These are phyloP conservation scores for Carabus problematicus DNA, from an alignment of 2,888 invertebrate genomes.

Conservation along the genomic window DNA sequence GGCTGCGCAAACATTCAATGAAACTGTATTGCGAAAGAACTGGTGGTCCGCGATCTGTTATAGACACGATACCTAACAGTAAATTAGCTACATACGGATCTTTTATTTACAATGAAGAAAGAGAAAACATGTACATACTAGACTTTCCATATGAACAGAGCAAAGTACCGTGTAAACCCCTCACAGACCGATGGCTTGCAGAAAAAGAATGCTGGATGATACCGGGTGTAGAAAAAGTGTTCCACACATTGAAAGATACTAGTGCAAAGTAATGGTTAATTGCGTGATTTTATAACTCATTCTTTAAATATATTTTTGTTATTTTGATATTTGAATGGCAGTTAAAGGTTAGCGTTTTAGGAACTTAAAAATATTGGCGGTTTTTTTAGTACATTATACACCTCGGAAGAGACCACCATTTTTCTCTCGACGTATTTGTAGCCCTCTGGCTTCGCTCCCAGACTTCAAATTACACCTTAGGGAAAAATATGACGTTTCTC, in stretches of 20 bases:
- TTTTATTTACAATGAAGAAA: slow-evolving; percentile 61
- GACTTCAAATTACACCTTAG: no score
- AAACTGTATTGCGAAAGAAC: slow-evolving; percentile 51
- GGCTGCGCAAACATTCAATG: slow-evolving; percentile 50
- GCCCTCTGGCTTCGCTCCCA: no score
- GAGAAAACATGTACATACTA: slow-evolving; percentile 58
- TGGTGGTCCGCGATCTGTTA: slow-evolving; percentile 61
- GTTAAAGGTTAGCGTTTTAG: no score
- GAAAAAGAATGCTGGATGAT: slow-evolving; percentile 17
- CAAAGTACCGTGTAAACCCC: not conserved
- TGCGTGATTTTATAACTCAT: not conserved
- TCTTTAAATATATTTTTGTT: not conserved
- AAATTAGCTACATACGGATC: slow-evolving; percentile 64
- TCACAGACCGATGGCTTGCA: not conserved
- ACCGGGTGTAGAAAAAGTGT: slow-evolving; percentile 30
- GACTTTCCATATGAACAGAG: slow-evolving; percentile 14
- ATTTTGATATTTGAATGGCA: not conserved
- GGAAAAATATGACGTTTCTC: no score
- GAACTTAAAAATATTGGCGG: no score
- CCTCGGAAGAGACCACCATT: no score
- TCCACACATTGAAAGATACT: slow-evolving; percentile 21
- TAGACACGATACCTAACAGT: slow-evolving; percentile 71
- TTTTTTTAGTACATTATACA: no score
- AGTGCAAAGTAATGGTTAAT: slow-evolving; percentile 17
- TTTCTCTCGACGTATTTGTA: no score